Evolutionary conservation across 2,113 vertebrate genomes (phyloP), one percentile per base, ranked within the genome.

Genomic region (Nerophis ophidion): DNA sequence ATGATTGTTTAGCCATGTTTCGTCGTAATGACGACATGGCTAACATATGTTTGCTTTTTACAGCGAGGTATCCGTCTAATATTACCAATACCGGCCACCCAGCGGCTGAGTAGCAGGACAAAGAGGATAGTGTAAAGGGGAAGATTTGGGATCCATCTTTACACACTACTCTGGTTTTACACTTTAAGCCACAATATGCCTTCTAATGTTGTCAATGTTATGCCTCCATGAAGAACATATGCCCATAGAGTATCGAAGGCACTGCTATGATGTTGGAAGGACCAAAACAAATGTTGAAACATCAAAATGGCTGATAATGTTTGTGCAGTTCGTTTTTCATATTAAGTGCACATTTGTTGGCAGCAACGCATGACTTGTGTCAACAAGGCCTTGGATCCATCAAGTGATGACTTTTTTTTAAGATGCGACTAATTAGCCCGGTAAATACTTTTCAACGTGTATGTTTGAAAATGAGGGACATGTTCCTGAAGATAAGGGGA

Each of bases 211-310:
- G 60, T 63, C 72, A 60, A 74, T 61, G 70, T 61, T 12, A 44
- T 62, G 60, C 60, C 49, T 70, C 65, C 49, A 57, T 77, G 71
- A 63, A 72, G 77, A 84, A 82, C 62, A 71, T 81, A 84, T 81
- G 77, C 81, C 84, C 74, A 81, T 77, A 79, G 70, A 81, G 64
- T 86, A 85, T 81, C 83, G 83, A 90, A 90, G 89, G 89, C 88
- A 89, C 88, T 89, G 81, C 82, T 79, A 89, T 87, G 83, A 84
- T 80, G 80, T 78, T 83, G 57, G 71, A 73, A 80, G 91, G 91
- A 91, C 89, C 91, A 86, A 91, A 91, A 91, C 89, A 91, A 90
- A 57, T 26, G 26, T 26, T 42, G 15, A 36, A 61, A 54, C 36
- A 10, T 15, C 50, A 60, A 60, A 70, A 65, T 42, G 60, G 68